Evolutionary conservation across 2,113 vertebrate genomes (phyloP).

Genomic region (Chloebia gouldiae): DNA sequence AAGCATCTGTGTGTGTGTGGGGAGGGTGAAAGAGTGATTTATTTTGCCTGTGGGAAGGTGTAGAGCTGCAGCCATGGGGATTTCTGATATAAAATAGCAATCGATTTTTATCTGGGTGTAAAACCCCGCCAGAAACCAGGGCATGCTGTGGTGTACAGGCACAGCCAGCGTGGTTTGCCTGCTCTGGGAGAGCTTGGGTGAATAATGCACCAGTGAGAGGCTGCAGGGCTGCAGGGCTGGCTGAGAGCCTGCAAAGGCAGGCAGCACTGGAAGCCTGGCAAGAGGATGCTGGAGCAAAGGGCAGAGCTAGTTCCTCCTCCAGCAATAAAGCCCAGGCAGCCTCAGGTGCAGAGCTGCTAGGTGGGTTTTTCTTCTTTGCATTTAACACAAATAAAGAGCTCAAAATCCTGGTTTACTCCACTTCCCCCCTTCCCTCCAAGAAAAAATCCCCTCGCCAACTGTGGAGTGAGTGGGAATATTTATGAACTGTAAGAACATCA

Average conservation of each 20-base stretch:
- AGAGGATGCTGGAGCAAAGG: neutral
- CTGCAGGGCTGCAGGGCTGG: neutral
- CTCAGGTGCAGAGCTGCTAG: neutral
- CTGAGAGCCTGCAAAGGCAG: neutral
- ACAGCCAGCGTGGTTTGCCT: neutral
- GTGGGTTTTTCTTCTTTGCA: neutral
- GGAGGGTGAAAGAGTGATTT: neutral
- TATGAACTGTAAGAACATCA: neutral
- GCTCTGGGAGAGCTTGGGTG: neutral
- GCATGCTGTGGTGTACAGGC: neutral
- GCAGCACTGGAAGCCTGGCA: neutral
- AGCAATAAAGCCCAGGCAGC: neutral
- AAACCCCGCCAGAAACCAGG: neutral
- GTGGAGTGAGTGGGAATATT: neutral
- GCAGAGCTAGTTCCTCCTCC: neutral
- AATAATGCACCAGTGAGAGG: neutral
- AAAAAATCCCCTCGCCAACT: neutral
- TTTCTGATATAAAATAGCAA: neutral
- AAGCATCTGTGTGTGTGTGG: accelerated
- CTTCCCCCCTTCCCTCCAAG: neutral
- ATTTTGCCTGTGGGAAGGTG: neutral
- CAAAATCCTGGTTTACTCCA: neutral
- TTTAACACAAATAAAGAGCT: neutral
- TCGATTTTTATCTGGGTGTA: neutral
- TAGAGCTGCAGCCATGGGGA: neutral